Conservation (phyloP, 2,113 vertebrate genomes). For the Diadophis punctatus region DNA sequence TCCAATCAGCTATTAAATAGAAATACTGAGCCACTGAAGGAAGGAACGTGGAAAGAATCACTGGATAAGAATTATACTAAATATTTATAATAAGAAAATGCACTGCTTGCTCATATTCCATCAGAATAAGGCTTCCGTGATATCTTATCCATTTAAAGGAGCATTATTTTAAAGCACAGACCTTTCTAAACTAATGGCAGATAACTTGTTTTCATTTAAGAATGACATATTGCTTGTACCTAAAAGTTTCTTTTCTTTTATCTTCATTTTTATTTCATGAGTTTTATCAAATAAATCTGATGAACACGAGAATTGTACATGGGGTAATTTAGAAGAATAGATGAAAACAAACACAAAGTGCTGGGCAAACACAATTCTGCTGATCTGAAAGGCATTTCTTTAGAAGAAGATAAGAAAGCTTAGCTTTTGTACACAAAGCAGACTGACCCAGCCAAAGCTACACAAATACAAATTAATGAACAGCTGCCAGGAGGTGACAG, state of each 20-base stretch:
- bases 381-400: background rate
- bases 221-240: background rate
- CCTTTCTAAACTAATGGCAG: background rate
- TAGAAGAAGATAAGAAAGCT: constrained; percentile 24
- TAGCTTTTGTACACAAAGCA: constrained; percentile 21
- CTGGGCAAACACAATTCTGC: constrained; percentile 15
- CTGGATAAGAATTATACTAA: background rate
- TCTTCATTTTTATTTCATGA: background rate
- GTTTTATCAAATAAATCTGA: constrained; percentile 5
- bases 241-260: background rate
- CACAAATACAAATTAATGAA: constrained; percentile 1
- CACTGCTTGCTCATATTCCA: background rate
- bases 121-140: background rate
- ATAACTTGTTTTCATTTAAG: constrained; percentile 11
- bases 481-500: constrained; percentile 11
- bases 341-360: background rate
- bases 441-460: constrained; percentile 6
- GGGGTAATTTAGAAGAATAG: constrained; percentile 8
- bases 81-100: background rate
- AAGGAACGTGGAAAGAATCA: background rate
- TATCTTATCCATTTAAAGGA: background rate
- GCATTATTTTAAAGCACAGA: background rate
- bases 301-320: background rate
- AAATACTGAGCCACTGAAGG: background rate
- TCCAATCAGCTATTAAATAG: background rate